Percentiles rank a stretch among this genome's conserved stretches.
phyloP scores from a whole-genome alignment of 2,888 invertebrate species.

The Camptogramma bilineatum region DNA sequence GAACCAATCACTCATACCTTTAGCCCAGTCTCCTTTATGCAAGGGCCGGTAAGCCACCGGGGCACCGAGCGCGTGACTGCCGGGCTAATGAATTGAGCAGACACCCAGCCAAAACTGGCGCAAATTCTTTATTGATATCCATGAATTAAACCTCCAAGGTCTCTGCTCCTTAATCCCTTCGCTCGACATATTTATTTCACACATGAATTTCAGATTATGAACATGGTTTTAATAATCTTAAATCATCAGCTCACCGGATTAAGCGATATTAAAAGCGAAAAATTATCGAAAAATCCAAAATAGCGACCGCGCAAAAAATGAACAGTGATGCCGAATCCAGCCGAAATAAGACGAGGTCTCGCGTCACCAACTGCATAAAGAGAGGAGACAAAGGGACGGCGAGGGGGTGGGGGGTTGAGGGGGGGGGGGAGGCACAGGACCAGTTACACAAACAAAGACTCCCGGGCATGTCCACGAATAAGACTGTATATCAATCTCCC shows the following conservation, averaged over 20 bases:
- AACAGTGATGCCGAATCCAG: conserved; percentile 61
- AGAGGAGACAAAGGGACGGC: conserved; percentile 75
- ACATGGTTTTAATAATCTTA: conserved; percentile 27
- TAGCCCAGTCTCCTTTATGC: conserved; percentile 51
- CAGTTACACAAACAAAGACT: conserved; percentile 83
- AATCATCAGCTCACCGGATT: conserved; percentile 40
- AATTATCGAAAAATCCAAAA: conserved; percentile 48
- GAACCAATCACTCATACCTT: not conserved
- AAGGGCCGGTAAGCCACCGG: conserved; percentile 64
- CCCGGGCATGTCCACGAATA: conserved; percentile 79
- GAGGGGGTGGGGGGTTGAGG: conserved; percentile 48
- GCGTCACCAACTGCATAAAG: conserved; percentile 78
- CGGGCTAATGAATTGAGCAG: conserved; percentile 65
- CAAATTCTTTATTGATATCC: conserved; percentile 37
- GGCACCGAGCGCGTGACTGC: conserved; percentile 45
- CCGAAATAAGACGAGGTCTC: conserved; percentile 75
- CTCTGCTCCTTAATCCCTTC: conserved; percentile 30
- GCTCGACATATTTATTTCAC: conserved; percentile 18
- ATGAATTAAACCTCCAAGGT: conserved; percentile 36
- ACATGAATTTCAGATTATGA: conserved; percentile 33
- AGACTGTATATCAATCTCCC: conserved; percentile 83
- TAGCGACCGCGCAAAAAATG: conserved; percentile 55
- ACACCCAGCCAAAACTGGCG: conserved; percentile 48
- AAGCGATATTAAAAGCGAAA: conserved; percentile 34
- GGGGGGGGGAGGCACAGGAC: conserved; percentile 58